A percentile compares a stretch with the other conserved stretches of the same genome.
Conservation (phyloP, 2,888 invertebrate species). For the Euclidia mi region DNA sequence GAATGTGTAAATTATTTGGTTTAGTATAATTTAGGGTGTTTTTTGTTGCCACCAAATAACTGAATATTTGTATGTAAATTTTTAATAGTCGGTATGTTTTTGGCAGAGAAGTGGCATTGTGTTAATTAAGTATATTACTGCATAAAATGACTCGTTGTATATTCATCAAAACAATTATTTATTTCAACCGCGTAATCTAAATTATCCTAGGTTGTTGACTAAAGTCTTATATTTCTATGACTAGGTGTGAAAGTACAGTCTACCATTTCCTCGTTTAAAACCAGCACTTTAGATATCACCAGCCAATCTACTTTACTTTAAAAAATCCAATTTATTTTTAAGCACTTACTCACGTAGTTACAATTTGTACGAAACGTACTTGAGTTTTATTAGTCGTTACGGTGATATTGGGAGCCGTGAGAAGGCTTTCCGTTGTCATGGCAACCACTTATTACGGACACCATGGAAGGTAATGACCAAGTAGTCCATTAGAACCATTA, state of each 20-base stretch:
- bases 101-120: no score
- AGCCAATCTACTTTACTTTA: conserved; percentile 1
- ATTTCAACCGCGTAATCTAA: no score
- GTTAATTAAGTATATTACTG: no score
- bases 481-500: conserved; percentile 29
- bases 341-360: conserved; percentile 53
- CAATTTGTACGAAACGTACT: conserved; percentile 70
- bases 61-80: conserved; percentile 6
- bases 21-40: conserved; percentile 31
- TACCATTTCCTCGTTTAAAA: no score
- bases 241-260: no score
- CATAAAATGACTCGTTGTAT: no score
- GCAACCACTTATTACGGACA: conserved; percentile 52
- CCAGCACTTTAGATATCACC: background rate
- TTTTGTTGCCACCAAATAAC: conserved; percentile 10
- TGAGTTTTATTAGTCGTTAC: conserved; percentile 80
- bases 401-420: conserved; percentile 73
- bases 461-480: conserved; percentile 46
- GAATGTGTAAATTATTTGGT: conserved; percentile 48
- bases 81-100: background rate
- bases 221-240: no score
- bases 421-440: conserved; percentile 62
- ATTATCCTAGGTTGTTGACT: no score
- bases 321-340: conserved; percentile 68
- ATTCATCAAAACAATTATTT: no score